Evolutionary conservation across 2,797 vertebrate species (phyloP), one percentile per base, ranked within the genome.

Genomic region (Hydrocynus forskahlii): DNA sequence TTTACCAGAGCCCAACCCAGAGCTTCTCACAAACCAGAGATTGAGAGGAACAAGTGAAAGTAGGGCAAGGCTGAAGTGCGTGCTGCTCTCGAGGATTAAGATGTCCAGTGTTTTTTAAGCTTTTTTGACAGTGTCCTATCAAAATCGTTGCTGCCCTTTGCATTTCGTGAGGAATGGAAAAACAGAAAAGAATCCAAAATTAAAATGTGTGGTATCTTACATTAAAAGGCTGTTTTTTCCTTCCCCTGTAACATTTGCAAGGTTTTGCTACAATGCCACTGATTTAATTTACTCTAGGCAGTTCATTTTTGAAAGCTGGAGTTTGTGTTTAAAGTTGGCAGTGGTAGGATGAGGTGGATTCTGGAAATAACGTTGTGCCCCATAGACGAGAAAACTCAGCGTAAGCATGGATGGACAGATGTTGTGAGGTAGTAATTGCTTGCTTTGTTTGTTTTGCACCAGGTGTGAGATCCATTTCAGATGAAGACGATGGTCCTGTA

Each of bases 361-460:
- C 55, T 76, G 52, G 64, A 75, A 70, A 62, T 40, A 52, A 59
- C 50, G 40, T 38, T 43, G 40, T n/a, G 54, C 68, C 23, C 68
- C 17, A 14, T 80, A 67, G 21, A 76, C 66, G 63, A 54, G 62
- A 60, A 78, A 38, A 43, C 82, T 60, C 29, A 7, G 25, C 19
- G 25, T 74, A 54, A 54, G 52, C 67, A 54, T 57, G n/a, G 88
- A 92, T 81, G 59, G 91, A 88, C 91, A 92, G 90, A 91, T 90
- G 91, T 91, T 91, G 88, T 78, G 90, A 91, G 78, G 84, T 88
- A 89, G 87, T 90, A 91, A 93, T 90, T 90, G 87, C 88, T 55
- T 79, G 55, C 85, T 91, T 92, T 91, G 87, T 93, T 91, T 89
- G 85, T 88, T 86, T 81, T 83, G 82, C 79, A 83, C 86, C 88